Evolutionary conservation across 2,113 vertebrate species (phyloP), one percentile per base, ranked within the genome.

Genomic region (Bostrychus sinensis): DNA sequence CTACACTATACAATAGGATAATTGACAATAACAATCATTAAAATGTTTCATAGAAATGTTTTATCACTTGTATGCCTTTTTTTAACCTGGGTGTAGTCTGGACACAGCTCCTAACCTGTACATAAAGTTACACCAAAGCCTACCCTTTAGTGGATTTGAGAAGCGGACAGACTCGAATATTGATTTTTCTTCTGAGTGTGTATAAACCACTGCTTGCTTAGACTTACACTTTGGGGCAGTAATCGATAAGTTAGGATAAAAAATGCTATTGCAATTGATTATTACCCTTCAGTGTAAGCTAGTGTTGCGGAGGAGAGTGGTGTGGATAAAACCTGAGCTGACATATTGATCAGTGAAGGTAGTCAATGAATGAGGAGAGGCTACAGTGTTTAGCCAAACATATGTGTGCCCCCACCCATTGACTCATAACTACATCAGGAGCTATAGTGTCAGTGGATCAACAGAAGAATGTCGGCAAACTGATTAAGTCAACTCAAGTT

Each of bases 191-290:
- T 84, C 64, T 72, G 72, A 25, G 14, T 55, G 73, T 67, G 62
- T 62, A 81, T 50, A 77, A 78, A 77, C 82, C 58, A 26, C 46
- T 0, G 50, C 58, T 59, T 55, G 65, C 69, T 73, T 42, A 41
- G 59, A 77, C 43, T 60, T 55, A 60, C 37, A 62, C 59, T 71
- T 58, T 70, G 55, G 38, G n/a, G 19, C 54, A 38, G 41, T 63
- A 30, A 77, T 88, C 84, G 66, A 86, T 89, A 75, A 80, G 53
- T 50, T 74, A 72, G 82, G 81, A 72, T 84, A 83, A 85, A 86
- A n/a, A 86, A 85, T 82, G 82, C 69, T 77, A 75, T 82, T 66
- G 70, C 75, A 77, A 82, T 86, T 19, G 62, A 89, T 84, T 73
- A 85, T 85, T 76, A 65, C 28, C 71, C 78, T 70, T 57, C 11